Percentiles rank a stretch among this genome's conserved stretches.
These are phyloP conservation scores for Polydrusus tereticollis DNA, from an alignment of 2,888 invertebrate species.

Conservation along the genomic window DNA sequence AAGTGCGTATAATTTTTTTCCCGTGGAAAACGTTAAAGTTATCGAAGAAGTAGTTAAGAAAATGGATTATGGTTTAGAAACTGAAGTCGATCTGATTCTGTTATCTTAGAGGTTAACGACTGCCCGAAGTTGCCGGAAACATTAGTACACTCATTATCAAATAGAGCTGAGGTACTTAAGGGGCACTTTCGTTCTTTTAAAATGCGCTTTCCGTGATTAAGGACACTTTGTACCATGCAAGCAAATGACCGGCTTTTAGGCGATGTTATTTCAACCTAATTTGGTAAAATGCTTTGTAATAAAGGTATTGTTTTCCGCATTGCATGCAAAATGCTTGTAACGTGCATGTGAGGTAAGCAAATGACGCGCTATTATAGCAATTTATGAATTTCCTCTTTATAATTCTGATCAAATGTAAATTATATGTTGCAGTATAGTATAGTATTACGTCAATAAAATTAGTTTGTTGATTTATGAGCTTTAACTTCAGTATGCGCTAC, in stretches of 20 bases:
- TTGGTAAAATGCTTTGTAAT: conserved; percentile 26
- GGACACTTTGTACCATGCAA: background rate
- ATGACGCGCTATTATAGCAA: conserved; percentile 30
- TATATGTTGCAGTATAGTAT: background rate
- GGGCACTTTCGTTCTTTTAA: background rate
- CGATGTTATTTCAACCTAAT: conserved; percentile 20
- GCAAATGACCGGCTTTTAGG: background rate
- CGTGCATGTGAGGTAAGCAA: conserved; percentile 34
- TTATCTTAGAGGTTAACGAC: too few species aligned
- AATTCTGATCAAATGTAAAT: conserved; percentile 30
- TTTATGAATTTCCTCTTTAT: conserved; percentile 19
- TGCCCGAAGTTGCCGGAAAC: too few species aligned
- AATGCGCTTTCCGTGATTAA: background rate
- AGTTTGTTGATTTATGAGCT: background rate
- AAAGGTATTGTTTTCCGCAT: conserved; percentile 29
- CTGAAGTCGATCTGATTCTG: too few species aligned
- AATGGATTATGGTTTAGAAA: too few species aligned
- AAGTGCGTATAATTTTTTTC: too few species aligned
- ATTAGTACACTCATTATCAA: too few species aligned
- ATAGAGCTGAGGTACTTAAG: too few species aligned
- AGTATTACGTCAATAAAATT: conserved; percentile 1
- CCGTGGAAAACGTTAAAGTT: too few species aligned
- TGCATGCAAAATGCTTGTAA: conserved; percentile 25
- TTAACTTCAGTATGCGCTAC: too few species aligned
- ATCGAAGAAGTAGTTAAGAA: too few species aligned